These are phyloP conservation scores for Puntigrus tetrazona DNA, from an alignment of 2,113 vertebrate genomes.

Conservation along the genomic window DNA sequence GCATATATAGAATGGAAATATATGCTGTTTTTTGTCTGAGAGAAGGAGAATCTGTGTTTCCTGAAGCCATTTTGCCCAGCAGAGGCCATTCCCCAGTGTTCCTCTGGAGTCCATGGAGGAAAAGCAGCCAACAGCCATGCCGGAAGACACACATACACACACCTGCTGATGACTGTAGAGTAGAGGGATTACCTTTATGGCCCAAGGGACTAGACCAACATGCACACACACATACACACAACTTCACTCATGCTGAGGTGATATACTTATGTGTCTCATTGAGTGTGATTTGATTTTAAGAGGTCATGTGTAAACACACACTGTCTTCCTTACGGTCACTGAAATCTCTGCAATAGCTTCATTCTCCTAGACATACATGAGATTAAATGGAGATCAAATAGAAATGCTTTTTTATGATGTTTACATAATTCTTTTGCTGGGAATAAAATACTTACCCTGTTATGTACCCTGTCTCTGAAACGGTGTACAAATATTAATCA, in stretches of 20 bases:
- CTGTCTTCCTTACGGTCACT: neutral
- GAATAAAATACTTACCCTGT: neutral
- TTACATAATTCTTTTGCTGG: neutral
- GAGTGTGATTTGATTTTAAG: slow-evolving; percentile 7
- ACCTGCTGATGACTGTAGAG: slow-evolving; percentile 66
- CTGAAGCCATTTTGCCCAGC: slow-evolving; percentile 69
- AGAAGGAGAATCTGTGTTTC: slow-evolving; percentile 60
- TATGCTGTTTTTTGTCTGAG: slow-evolving; percentile 56
- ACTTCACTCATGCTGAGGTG: slow-evolving; percentile 48
- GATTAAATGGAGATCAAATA: neutral
- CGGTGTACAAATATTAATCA: neutral
- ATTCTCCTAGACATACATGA: neutral
- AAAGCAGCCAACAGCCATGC: slow-evolving; percentile 75
- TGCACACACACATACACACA: slow-evolving; percentile 64
- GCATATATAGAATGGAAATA: slow-evolving; percentile 61
- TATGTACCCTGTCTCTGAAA: no score
- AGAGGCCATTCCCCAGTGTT: slow-evolving; percentile 69
- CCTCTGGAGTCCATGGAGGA: slow-evolving; percentile 71
- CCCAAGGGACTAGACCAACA: slow-evolving; percentile 59
- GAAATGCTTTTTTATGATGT: neutral
- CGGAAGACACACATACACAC: slow-evolving; percentile 70
- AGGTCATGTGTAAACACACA: slow-evolving; percentile 8
- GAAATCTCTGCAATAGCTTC: neutral
- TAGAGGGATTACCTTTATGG: slow-evolving; percentile 61
- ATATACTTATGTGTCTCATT: slow-evolving; percentile 11